phyloP scores from a whole-genome alignment of 2,797 vertebrate genomes.

The Nannoperca obscura region DNA sequence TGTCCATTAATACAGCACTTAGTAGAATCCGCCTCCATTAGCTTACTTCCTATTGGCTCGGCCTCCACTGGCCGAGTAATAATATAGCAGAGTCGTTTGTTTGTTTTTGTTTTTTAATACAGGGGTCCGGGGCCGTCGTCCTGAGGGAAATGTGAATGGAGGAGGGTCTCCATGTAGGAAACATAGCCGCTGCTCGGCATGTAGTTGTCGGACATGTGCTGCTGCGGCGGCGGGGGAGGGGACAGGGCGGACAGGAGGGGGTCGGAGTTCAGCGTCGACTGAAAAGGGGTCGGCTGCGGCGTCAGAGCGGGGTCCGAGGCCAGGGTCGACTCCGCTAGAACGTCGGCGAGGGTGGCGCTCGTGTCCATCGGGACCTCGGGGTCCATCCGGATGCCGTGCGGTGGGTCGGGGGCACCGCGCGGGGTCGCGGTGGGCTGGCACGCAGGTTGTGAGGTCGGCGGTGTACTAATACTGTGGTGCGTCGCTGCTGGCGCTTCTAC shows the following conservation, averaged over 20 bases:
- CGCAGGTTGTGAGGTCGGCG: constrained; percentile 32
- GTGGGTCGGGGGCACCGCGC: background rate
- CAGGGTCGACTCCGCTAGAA: constrained; percentile 36
- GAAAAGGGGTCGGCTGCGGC: constrained; percentile 51
- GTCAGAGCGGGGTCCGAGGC: constrained; percentile 59
- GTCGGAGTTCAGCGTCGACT: constrained; percentile 72
- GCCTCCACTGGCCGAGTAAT: constrained; percentile 42
- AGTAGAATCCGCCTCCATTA: constrained; percentile 59
- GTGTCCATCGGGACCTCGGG: constrained; percentile 71
- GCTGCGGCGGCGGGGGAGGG: constrained; percentile 32
- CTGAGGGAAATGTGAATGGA: constrained; percentile 88
- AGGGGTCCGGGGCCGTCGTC: constrained; percentile 68
- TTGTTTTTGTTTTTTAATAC: constrained; percentile 73
- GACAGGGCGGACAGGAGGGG: constrained; percentile 71
- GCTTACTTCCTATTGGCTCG: constrained; percentile 70
- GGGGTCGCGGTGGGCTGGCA: background rate
- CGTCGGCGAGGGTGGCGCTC: background rate
- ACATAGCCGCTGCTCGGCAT: constrained; percentile 86
- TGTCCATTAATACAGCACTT: constrained; percentile 62
- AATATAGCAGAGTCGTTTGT: constrained; percentile 7
- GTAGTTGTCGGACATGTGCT: constrained; percentile 78
- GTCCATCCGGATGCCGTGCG: constrained; percentile 31
- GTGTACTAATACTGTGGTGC: constrained; percentile 58
- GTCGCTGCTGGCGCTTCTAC: constrained; percentile 27
- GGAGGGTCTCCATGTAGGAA: constrained; percentile 91